Conservation (phyloP, 2,113 vertebrate species). For the Enhydra lutris region DNA sequence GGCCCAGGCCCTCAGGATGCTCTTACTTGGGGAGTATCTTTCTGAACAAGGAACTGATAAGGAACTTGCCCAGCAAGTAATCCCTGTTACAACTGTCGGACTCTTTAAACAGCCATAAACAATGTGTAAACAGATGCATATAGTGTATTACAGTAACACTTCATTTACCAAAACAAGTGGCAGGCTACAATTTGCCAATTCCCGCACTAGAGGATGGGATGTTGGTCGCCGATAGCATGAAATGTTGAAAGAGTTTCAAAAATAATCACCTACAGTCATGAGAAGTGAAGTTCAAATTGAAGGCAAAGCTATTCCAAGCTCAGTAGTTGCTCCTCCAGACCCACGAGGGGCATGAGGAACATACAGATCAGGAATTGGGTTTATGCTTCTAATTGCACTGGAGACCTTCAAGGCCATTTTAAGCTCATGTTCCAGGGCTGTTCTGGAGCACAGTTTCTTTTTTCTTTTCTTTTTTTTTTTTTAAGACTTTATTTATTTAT, state of each 20-base stretch:
- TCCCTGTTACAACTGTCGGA: constrained; percentile 53
- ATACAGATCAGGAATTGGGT: not conserved
- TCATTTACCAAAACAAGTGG: not conserved
- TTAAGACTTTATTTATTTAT: no score
- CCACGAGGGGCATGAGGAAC: not conserved
- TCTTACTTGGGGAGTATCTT: constrained; percentile 86
- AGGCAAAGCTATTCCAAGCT: not conserved
- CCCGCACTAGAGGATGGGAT: not conserved
- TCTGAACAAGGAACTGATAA: constrained; percentile 90
- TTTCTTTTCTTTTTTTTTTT: no score
- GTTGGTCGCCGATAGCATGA: not conserved
- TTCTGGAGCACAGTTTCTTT: not conserved
- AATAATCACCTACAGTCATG: not conserved
- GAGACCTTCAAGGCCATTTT: not conserved
- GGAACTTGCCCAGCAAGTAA: constrained; percentile 88
- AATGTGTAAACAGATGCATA: not conserved
- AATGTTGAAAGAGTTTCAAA: not conserved
- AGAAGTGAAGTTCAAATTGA: not conserved
- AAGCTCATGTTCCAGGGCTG: not conserved
- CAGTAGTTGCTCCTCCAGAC: not conserved
- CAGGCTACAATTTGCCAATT: not conserved
- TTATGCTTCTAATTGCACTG: not conserved
- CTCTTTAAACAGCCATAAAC: not conserved
- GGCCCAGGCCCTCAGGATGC: constrained; percentile 87
- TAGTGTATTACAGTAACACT: not conserved